Percentiles rank a stretch among this genome's conserved stretches.
Evolutionary conservation across 1,140 invertebrate genomes (phyloP).

Genomic region (Dufourea novaeangliae): DNA sequence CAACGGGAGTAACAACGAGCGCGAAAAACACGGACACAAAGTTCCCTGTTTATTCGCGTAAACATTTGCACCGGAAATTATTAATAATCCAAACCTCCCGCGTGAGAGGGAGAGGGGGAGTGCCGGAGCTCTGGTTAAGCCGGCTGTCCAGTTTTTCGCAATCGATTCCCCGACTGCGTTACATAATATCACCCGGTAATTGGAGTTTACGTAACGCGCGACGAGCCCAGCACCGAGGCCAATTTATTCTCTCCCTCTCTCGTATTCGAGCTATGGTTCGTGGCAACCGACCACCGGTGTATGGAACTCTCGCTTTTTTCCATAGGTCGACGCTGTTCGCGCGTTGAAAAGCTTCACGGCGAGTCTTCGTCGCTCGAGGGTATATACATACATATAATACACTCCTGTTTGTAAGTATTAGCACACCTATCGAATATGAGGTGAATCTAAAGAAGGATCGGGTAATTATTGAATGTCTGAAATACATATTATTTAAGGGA

Average conservation of each 20-base stretch:
- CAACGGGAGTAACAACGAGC: conserved; percentile 28
- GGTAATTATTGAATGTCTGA: too few species aligned
- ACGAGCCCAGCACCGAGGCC: conserved; percentile 1
- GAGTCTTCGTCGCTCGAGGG: too few species aligned
- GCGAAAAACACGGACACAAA: conserved; percentile 16
- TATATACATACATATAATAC: too few species aligned
- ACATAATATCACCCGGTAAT: neutral
- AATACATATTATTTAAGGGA: too few species aligned
- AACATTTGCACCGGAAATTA: conserved; percentile 55
- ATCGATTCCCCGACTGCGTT: neutral
- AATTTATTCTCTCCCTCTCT: neutral
- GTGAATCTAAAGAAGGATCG: too few species aligned
- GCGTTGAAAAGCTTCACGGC: too few species aligned
- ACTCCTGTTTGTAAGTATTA: too few species aligned
- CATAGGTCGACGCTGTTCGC: neutral
- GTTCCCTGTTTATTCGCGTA: conserved; percentile 48
- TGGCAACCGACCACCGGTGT: neutral
- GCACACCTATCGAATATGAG: too few species aligned
- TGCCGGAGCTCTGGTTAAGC: too few species aligned
- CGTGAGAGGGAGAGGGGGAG: too few species aligned
- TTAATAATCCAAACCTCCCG: conserved; percentile 44
- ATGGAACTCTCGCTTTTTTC: too few species aligned
- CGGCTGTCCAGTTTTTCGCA: conserved; percentile 1
- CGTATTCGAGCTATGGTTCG: neutral
- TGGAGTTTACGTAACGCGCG: neutral